A percentile compares a stretch with the other conserved stretches of the same genome.
Conservation (phyloP, 1,140 invertebrate genomes). For the Pteromalus puparum region DNA sequence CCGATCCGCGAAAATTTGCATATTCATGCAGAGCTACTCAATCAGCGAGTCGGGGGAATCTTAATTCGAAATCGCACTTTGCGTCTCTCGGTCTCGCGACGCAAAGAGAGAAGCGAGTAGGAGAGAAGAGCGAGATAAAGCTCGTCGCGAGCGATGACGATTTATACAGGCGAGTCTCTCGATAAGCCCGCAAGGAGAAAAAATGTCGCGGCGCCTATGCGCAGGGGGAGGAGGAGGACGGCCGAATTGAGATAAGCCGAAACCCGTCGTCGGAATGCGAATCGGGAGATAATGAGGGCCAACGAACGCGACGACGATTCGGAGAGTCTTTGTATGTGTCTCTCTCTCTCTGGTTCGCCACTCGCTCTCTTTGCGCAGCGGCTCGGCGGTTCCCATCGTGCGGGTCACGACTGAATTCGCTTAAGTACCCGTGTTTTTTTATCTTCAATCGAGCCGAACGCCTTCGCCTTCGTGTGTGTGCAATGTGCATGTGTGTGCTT, state of each 20-base stretch:
- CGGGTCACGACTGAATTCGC: conserved; percentile 34
- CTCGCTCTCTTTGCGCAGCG: background rate
- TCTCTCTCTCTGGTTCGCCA: background rate
- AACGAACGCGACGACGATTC: conserved; percentile 43
- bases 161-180: background rate
- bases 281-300: conserved; percentile 64
- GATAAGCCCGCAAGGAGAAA: background rate
- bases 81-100: background rate
- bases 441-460: conserved; percentile 39
- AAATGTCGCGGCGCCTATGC: background rate
- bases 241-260: conserved; percentile 66
- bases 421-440: conserved; percentile 38
- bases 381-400: conserved; percentile 19
- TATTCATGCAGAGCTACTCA: conserved; percentile 32
- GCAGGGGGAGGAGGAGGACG: background rate
- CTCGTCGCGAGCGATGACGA: background rate
- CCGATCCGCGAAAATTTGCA: conserved; percentile 15
- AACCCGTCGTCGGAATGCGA: conserved; percentile 65
- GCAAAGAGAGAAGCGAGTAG: no score
- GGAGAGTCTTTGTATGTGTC: background rate
- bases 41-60: conserved; percentile 13
- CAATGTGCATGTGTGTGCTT: background rate
- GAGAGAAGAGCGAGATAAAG: background rate
- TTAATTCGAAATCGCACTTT: conserved; percentile 28
- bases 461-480: background rate